Evolutionary conservation across 2,888 invertebrate genomes (phyloP), one percentile per base, ranked within the genome.

Genomic region (Acleris laterana): DNA sequence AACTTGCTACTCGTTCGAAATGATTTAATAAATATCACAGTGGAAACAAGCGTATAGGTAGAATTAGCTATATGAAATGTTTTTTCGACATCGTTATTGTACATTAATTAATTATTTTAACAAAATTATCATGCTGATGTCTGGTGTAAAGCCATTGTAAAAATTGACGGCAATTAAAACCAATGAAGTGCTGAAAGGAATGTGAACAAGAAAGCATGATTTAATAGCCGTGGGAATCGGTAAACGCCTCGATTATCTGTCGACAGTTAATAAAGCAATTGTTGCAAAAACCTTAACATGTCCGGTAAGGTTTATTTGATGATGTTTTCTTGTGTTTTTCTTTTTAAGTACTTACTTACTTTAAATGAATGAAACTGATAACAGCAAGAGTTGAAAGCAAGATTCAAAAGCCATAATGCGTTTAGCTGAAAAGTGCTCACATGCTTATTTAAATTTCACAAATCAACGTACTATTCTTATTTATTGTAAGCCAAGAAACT

Each of bases 221-320:
- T 88, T 87, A 88, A 90, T 91, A 83, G 81, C 85, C 88, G 90
- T 90, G 90, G 87, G 92, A 91, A 90, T 88, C 83, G 87, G 88
- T 89, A 81, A 88, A 79, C 77, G 75, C 84, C 80, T 79, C 84
- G 82, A 89, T 89, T 84, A 86, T 86, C 46, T 46, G 25, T 79
- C 78, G 79, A 76, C 83, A 74, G 85, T 87, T 86, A 83, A 85
- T 85, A 82, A 78, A 80, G 75, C 73, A 75, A 77, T 81, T 78
- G 82, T 82, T 81, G 77, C 77, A 78, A 76, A 81, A 77, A 78
- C 17, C 49, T 17, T 19, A 3, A 20, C 11, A 17, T 19, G 19
- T 20, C 19, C 49, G n/a, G 38, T 9, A 38, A 38, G 38, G 20
- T 49, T 49, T 20, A 11, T 19, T 49, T 49, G 19, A 11, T 13